phyloP scores from a whole-genome alignment of 2,797 vertebrate species.

The Channa striata region DNA sequence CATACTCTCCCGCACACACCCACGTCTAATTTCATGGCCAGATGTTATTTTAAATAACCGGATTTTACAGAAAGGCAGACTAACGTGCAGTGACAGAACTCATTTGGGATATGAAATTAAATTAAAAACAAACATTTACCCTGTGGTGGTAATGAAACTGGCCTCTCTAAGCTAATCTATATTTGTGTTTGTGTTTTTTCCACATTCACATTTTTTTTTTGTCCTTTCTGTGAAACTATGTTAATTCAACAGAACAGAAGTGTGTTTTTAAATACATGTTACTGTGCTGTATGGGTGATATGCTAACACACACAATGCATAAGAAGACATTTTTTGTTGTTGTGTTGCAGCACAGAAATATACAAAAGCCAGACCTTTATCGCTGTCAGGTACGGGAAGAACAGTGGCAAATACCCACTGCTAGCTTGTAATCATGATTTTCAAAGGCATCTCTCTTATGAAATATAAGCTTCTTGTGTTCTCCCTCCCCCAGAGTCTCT shows the following conservation, averaged over 20 bases:
- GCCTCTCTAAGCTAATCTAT: conserved; percentile 34
- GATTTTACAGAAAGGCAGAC: conserved; percentile 40
- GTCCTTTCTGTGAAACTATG: conserved; percentile 11
- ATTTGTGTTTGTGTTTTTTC: conserved; percentile 34
- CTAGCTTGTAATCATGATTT: conserved; percentile 55
- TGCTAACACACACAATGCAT: conserved; percentile 8
- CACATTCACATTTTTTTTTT: conserved; percentile 26
- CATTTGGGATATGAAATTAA: conserved; percentile 37
- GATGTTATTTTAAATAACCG: conserved; percentile 45
- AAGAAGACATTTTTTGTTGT: conserved; percentile 31
- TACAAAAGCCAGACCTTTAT: conserved; percentile 38
- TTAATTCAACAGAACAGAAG: conserved; percentile 16
- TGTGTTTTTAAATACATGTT: conserved; percentile 12
- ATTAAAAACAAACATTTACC: conserved; percentile 61
- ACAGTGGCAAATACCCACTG: conserved; percentile 39
- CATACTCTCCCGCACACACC: conserved; percentile 12
- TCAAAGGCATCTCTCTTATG: conserved; percentile 46
- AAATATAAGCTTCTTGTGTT: conserved; percentile 30
- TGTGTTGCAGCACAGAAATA: conserved; percentile 20
- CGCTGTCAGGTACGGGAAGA: conserved; percentile 25
- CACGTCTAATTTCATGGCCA: conserved; percentile 50
- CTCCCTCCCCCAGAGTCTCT: conserved; percentile 30
- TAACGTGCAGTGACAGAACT: conserved; percentile 9
- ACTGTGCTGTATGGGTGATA: not conserved
- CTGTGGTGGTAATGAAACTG: conserved; percentile 43